These are phyloP conservation scores for Monochamus saltuarius DNA, from an alignment of 1,140 invertebrate genomes.

Conservation along the genomic window DNA sequence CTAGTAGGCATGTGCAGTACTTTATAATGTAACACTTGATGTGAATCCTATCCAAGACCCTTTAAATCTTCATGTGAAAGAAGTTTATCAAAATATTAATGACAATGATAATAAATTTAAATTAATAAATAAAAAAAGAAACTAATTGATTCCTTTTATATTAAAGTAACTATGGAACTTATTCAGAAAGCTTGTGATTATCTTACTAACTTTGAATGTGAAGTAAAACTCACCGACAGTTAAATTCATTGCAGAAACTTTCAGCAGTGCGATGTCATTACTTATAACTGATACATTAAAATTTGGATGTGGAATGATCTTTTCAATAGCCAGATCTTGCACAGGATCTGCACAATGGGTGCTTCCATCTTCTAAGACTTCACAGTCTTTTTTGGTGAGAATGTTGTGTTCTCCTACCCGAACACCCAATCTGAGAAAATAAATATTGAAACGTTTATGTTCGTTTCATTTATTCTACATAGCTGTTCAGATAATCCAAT, in stretches of 20 bases:
- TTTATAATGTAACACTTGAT: too few species aligned
- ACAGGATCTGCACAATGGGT: constrained; percentile 57
- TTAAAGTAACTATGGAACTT: too few species aligned
- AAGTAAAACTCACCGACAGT: constrained; percentile 26
- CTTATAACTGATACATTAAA: constrained; percentile 53
- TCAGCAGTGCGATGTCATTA: constrained; percentile 66
- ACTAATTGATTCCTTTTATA: too few species aligned
- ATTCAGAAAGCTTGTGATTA: too few species aligned
- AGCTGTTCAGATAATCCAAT: too few species aligned
- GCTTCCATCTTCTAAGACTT: constrained; percentile 49
- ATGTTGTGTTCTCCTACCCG: constrained; percentile 67
- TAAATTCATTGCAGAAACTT: constrained; percentile 48
- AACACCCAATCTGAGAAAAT: constrained; percentile 53
- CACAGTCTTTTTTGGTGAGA: constrained; percentile 60
- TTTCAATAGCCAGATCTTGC: constrained; percentile 61
- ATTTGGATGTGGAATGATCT: constrained; percentile 56
- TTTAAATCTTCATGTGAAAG: too few species aligned
- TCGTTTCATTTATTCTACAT: too few species aligned
- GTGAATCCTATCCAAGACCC: too few species aligned
- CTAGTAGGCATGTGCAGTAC: too few species aligned
- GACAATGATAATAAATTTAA: too few species aligned
- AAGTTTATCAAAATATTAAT: too few species aligned
- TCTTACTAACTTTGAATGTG: not conserved
- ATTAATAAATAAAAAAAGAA: too few species aligned
- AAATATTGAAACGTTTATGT: constrained; percentile 11